Conservation (phyloP, 2,797 vertebrate species). For the Adelosebastes latens region DNA sequence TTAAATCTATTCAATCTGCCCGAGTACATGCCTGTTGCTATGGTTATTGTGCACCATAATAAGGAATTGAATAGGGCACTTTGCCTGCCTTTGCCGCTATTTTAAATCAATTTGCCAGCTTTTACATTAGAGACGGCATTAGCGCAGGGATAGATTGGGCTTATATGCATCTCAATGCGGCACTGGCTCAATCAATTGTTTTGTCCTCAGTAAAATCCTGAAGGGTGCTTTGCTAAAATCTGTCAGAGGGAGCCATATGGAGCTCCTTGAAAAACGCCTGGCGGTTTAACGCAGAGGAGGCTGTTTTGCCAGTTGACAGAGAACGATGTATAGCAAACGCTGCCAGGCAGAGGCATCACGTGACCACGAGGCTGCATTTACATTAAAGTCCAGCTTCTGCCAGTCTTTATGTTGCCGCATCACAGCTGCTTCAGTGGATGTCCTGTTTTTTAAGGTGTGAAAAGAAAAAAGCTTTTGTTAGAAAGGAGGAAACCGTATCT, state of each 20-base stretch:
- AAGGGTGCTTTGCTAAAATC: constrained; percentile 53
- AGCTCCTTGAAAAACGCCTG: constrained; percentile 53
- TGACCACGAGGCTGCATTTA: constrained; percentile 25
- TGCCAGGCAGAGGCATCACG: constrained; percentile 21
- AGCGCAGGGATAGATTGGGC: constrained; percentile 35
- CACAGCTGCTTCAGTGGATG: neutral
- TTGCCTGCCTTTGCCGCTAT: constrained; percentile 66
- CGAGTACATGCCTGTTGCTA: constrained; percentile 80
- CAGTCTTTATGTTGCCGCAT: constrained; percentile 7
- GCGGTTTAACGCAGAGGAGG: constrained; percentile 32
- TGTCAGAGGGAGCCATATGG: constrained; percentile 50
- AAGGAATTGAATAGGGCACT: constrained; percentile 75
- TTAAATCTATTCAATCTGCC: constrained; percentile 73
- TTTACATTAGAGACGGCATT: constrained; percentile 61
- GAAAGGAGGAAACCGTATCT: constrained; percentile 47
- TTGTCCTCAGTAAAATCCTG: constrained; percentile 57
- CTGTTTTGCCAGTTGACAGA: constrained; percentile 30
- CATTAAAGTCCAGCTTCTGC: constrained; percentile 30
- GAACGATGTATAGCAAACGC: constrained; percentile 14
- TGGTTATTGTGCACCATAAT: constrained; percentile 78
- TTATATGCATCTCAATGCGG: constrained; percentile 69
- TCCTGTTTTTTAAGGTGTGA: constrained; percentile 21
- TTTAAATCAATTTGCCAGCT: constrained; percentile 75
- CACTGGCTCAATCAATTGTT: constrained; percentile 63
- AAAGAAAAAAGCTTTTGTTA: constrained; percentile 42